Evolutionary conservation across 2,888 invertebrate genomes (phyloP).

Genomic region (Arctia plantaginis): DNA sequence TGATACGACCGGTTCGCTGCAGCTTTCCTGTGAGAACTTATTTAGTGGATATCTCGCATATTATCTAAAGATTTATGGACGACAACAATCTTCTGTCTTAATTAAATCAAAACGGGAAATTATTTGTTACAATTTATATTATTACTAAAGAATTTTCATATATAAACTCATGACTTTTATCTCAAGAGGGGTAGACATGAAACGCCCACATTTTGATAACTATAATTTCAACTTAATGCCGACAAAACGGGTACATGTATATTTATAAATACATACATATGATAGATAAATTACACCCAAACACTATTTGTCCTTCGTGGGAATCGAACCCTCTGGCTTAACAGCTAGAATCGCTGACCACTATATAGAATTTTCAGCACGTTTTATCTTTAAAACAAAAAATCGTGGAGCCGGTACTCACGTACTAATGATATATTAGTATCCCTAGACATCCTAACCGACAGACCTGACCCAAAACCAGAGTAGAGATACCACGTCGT

Average conservation of each 20-base stretch:
- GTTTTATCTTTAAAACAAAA: not conserved
- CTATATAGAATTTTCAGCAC: too few species aligned
- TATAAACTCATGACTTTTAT: too few species aligned
- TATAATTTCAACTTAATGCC: not conserved
- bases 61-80: not conserved
- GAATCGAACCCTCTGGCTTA: not conserved
- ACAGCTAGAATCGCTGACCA: not conserved
- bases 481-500: not conserved
- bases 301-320: not conserved
- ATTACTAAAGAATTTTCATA: not conserved
- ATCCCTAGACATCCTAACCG: not conserved
- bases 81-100: not conserved
- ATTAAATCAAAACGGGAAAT: not conserved
- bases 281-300: too few species aligned
- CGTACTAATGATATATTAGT: not conserved
- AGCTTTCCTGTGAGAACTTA: not conserved
- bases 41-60: not conserved
- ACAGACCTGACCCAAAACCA: not conserved
- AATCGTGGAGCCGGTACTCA: not conserved
- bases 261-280: not conserved
- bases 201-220: too few species aligned
- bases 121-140: not conserved
- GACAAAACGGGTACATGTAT: not conserved
- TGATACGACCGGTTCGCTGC: not conserved
- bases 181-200: too few species aligned